Evolutionary conservation across 2,113 vertebrate genomes (phyloP).

Genomic region (Cyanoderma ruficeps): DNA sequence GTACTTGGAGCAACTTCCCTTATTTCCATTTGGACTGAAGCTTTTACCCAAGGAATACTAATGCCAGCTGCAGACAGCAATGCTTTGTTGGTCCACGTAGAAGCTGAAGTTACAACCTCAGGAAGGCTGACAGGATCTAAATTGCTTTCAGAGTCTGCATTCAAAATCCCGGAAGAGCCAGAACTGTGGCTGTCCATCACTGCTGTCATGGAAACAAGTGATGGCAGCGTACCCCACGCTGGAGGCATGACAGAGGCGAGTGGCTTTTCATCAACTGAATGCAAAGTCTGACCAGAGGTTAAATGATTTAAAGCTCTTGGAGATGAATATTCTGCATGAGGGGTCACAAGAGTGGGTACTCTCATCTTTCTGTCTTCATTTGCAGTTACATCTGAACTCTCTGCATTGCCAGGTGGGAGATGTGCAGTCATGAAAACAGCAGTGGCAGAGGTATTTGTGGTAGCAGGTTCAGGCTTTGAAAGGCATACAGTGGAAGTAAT

Average conservation of each 20-base stretch:
- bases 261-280: not conserved
- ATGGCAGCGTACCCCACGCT: not conserved
- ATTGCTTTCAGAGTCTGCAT: not conserved
- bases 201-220: not conserved
- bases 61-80: not conserved
- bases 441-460: not conserved
- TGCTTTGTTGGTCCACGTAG: not conserved
- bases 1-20: constrained; percentile 19
- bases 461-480: not conserved
- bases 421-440: not conserved
- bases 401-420: not conserved
- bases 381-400: not conserved
- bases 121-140: not conserved
- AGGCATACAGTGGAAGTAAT: not conserved
- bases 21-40: not conserved
- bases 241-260: not conserved
- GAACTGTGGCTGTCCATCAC: not conserved
- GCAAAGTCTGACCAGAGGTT: not conserved
- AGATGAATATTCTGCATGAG: not conserved
- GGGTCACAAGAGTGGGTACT: not conserved
- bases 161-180: not conserved
- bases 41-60: not conserved
- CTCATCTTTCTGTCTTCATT: not conserved
- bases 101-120: not conserved
- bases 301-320: not conserved